Evolutionary conservation across 1,140 invertebrate genomes (phyloP).

Genomic region (Orchesella cincta): DNA sequence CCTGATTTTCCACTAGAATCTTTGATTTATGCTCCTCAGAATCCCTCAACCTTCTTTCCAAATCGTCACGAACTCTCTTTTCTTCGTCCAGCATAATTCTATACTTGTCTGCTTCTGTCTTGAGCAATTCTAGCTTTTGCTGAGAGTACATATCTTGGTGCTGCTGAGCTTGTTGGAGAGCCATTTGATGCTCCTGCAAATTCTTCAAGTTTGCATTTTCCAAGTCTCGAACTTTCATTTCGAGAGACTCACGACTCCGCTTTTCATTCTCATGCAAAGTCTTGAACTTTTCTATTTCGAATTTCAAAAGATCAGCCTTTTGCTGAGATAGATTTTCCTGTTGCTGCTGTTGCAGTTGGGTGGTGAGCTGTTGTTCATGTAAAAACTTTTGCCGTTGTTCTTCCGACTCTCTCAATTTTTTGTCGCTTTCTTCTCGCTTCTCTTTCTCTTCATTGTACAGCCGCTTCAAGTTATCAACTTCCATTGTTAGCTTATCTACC

Average conservation of each 20-base stretch:
- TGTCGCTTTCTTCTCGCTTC: not conserved
- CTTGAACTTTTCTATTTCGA: not conserved
- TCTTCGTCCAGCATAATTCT: not conserved
- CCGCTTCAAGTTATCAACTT: slow-evolving; percentile 14
- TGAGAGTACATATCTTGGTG: not conserved
- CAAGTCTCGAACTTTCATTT: not conserved
- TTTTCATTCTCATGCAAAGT: not conserved
- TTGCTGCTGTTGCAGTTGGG: not conserved
- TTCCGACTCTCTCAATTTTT: not conserved
- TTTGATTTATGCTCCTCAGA: not conserved
- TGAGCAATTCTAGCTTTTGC: not conserved
- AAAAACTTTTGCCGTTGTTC: not conserved
- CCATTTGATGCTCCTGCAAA: not conserved
- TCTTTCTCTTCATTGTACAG: not conserved
- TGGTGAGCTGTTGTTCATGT: not conserved
- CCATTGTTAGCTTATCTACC: slow-evolving; percentile 3
- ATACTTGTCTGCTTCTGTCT: not conserved
- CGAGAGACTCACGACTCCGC: not conserved
- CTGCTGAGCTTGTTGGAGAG: not conserved
- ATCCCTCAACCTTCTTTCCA: not conserved
- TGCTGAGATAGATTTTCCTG: not conserved
- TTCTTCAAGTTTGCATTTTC: not conserved
- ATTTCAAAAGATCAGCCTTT: not conserved
- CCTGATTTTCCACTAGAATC: not conserved
- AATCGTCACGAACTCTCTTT: not conserved